Evolutionary conservation across 1,140 invertebrate species (phyloP), one percentile per base, ranked within the genome.

Genomic region (Heliconius congener): DNA sequence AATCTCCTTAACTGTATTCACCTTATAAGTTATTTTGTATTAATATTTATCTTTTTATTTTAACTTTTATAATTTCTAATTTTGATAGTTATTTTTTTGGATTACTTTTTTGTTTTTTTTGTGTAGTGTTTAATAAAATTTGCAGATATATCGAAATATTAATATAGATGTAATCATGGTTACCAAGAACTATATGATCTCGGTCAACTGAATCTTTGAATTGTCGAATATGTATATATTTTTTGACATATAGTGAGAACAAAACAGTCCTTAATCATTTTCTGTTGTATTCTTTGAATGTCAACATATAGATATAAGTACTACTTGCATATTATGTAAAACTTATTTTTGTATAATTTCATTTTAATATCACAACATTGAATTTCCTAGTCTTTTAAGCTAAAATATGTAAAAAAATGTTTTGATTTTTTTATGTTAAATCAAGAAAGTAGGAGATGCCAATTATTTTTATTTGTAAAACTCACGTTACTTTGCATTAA

Each of bases 181-280:
- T 76, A 76, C 74, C 74, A 27, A 42, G 74, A 76, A 55, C 46
- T 76, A 39, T 71, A 76, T 76, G 57, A 76, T 76, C 60, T 74
- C 73, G n/a, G 55, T 75, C 60, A 71, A 71, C 42, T 71, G 60
- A 76, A 76, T 76, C 74, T 55, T 66, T 66, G 60, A 66, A 76
- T 76, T 76, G 66, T 42, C 46, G 27, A 76, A 70, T 71, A 75
- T 76, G 46, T 70, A 76, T 71, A 66, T 76, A 30, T 76, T 50
- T 66, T 76, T 76, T 57, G 74, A 66, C 74, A 66, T 70, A 60
- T 76, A 76, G 74, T 76, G 74, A 76, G 66, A 76, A 76, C 34
- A 66, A 66, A 27, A 66, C 23, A 30, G 60, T 66, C n/a, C 60
- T 66, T 30, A 66, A 66, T 16, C 19, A 66, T 66, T 16, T 23